A percentile compares a stretch with the other conserved stretches of the same genome.
Evolutionary conservation across 35 echinoderm and acorn worm species (phyloP).

Genomic region (Ophioderma brevispina): DNA sequence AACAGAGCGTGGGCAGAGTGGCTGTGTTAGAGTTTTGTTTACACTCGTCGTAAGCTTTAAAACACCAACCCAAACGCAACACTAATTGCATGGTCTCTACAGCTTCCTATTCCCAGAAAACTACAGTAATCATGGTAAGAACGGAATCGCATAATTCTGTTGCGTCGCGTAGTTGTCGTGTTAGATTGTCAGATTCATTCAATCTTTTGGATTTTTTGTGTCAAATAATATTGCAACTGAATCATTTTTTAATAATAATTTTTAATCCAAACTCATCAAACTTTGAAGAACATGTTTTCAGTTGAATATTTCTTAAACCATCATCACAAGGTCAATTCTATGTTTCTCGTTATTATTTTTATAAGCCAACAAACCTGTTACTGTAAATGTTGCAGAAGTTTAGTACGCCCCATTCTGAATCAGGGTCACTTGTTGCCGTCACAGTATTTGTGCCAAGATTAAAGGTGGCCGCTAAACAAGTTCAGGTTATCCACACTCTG

Average conservation of each 20-base stretch:
- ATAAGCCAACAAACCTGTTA: constrained; percentile 14
- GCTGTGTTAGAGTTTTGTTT: too few species aligned
- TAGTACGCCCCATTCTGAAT: not conserved
- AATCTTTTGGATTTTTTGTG: not conserved
- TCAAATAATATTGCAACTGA: not conserved
- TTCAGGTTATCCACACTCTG: not conserved
- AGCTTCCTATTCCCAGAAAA: too few species aligned
- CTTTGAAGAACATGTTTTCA: not conserved
- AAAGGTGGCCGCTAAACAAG: not conserved
- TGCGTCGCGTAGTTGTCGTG: too few species aligned
- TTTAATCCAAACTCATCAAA: not conserved
- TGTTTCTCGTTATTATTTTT: too few species aligned
- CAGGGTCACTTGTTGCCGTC: not conserved
- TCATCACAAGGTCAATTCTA: too few species aligned
- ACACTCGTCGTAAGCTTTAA: too few species aligned
- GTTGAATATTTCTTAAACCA: not conserved
- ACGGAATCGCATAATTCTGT: too few species aligned
- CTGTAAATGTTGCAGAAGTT: not conserved
- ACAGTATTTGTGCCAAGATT: not conserved
- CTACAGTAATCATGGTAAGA: too few species aligned
- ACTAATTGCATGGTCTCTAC: too few species aligned
- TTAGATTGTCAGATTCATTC: too few species aligned
- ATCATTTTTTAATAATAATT: not conserved
- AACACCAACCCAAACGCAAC: too few species aligned
- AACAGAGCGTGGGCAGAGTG: too few species aligned